Evolutionary conservation across 1,140 invertebrate genomes (phyloP), one percentile per base, ranked within the genome.

Genomic region (Drosophila burlai): DNA sequence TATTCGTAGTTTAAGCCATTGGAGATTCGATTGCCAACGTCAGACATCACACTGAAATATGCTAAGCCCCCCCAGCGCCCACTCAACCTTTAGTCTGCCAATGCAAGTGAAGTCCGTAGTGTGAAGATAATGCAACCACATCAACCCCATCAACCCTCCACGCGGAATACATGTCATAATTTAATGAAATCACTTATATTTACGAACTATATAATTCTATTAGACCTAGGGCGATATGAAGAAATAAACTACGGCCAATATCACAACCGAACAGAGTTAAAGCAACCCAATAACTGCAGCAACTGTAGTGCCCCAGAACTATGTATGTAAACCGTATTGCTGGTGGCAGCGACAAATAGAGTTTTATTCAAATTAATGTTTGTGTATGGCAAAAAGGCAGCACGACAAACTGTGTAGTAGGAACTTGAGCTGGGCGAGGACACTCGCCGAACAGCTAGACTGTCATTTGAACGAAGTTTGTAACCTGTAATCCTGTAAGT

Each of bases 231-330:
- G 21, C 59, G 29, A 73, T 80, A 78, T 24, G 21, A 52, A 61
- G 62, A 87, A 59, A 71, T 50, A 64, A 59, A 84, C 64, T 71
- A 89, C 81, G 81, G 84, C 85, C 84, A 89, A 89, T 90, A 89
- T 68, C 81, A 83, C 75, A 81, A 81, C 65, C 55, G 80, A 62
- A 72, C 38, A 67, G 67, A 40, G 21, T 57, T 74, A 62, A 81
- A 82, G 63, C 59, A 68, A 68, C 45, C 43, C 62, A 64, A 83
- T 58, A 79, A 57, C 54, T 80, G 61, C 71, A 84, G 69, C 75
- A 71, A 83, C 60, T 83, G 79, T 73, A 61, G 69, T 26, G 67
- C 69, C 52, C 69, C 69, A 52, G 34, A 60, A 79, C 66, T 62
- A 85, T 74, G 82, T 64, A 86, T 78, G 82, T 78, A 84, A 81